These are phyloP conservation scores for Ennomos quercinarius DNA, from an alignment of 2,888 invertebrate species.

Conservation along the genomic window DNA sequence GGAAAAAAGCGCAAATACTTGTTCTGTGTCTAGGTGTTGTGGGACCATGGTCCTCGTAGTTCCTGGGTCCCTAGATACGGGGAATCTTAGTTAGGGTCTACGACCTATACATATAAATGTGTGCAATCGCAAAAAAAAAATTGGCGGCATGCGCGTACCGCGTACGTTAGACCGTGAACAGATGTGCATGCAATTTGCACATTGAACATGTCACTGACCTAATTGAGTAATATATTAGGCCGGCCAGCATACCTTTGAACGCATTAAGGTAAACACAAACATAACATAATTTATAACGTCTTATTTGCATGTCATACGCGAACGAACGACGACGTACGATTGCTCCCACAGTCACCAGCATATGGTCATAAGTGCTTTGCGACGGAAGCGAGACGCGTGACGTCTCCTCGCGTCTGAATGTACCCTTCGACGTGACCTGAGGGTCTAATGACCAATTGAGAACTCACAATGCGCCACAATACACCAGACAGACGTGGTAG, in stretches of 20 bases:
- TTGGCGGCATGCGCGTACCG: conserved; percentile 2
- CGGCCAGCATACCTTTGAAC: conserved; percentile 4
- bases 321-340: conserved; percentile 37
- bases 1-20: too few relatives aligned
- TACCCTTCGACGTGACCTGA: conserved; percentile 72
- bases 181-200: conserved; percentile 27
- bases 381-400: conserved; percentile 79
- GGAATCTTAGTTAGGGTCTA: too few relatives aligned
- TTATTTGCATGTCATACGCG: conserved; percentile 39
- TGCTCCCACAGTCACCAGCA: conserved; percentile 45
- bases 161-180: conserved; percentile 9
- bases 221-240: conserved; percentile 22
- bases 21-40: too few relatives aligned
- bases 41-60: too few relatives aligned
- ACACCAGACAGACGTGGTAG: conserved; percentile 45
- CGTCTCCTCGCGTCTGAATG: conserved; percentile 59
- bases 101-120: too few relatives aligned
- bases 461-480: conserved; percentile 47
- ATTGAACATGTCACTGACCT: conserved; percentile 24
- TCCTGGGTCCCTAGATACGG: too few relatives aligned
- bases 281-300: conserved; percentile 9
- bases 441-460: conserved; percentile 57
- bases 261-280: too few relatives aligned
- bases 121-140: too few relatives aligned
- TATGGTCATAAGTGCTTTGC: conserved; percentile 62